Conservation (phyloP, 2,888 invertebrate species). For the Himalopsyche japonica region DNA sequence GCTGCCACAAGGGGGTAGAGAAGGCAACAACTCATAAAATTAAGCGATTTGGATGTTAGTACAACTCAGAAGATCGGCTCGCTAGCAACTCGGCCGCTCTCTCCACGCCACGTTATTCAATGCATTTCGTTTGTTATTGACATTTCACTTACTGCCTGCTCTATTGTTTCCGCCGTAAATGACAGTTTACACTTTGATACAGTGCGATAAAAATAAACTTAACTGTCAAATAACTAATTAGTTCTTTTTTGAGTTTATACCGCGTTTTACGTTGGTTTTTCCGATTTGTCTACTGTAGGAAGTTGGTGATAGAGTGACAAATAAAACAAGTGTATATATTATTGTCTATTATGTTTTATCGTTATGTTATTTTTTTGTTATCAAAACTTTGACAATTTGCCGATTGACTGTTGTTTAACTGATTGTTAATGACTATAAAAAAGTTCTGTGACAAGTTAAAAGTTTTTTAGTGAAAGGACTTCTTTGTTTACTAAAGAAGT, state of each 20-base stretch:
- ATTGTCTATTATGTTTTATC: not conserved
- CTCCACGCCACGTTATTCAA: not conserved
- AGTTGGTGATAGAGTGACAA: not conserved
- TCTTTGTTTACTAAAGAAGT: too few species aligned
- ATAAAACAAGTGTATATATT: not conserved
- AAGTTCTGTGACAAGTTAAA: too few species aligned
- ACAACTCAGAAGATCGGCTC: constrained; percentile 58
- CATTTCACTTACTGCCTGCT: not conserved
- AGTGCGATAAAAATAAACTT: not conserved
- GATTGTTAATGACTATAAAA: too few species aligned
- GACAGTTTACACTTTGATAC: not conserved
- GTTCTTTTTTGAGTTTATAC: not conserved
- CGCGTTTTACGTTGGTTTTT: not conserved
- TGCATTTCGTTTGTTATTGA: not conserved
- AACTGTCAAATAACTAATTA: not conserved
- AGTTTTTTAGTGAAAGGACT: too few species aligned
- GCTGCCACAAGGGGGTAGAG: constrained; percentile 57
- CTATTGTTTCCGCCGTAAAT: not conserved
- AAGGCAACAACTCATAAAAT: constrained; percentile 65
- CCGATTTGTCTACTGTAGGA: not conserved
- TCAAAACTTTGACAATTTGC: not conserved
- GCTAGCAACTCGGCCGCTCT: not conserved
- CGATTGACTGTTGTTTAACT: too few species aligned
- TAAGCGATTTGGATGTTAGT: constrained; percentile 63
- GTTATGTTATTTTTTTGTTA: not conserved